Evolutionary conservation across 2,888 invertebrate species (phyloP), one percentile per base, ranked within the genome.

Genomic region (Hemistola chrysoprasaria): DNA sequence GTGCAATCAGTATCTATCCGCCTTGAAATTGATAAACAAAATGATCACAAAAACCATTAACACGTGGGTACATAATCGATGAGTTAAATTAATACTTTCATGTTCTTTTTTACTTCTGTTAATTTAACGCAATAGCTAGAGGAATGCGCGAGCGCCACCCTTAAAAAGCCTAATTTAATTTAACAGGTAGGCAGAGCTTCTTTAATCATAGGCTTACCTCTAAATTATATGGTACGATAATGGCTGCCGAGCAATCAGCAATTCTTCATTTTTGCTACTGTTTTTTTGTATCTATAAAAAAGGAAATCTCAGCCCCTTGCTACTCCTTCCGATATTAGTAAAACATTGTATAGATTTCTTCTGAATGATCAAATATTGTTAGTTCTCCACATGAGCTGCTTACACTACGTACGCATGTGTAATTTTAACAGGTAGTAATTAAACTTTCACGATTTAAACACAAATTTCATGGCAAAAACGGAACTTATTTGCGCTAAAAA

Each of bases 131-230:
- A 69, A 68, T 73, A 71, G 58, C 48, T 51, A 42, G 48, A 40
- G 76, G 77, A 80, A 82, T 80, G 76, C 39, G 48, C 60, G 62
- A 75, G 75, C 78, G 76, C 82, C 78, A 79, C 78, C 78, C 78
- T 80, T 81, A 82, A 86, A 84, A 83, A 79, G 81, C 79, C 83
- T 88, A 88, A 88, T 87, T 87, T 88, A 88, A 88, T 87, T 88
- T 86, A 86, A 87, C 79, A 86, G 87, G 87, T 85, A 86, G 86
- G 87, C 87, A 82, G 82, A 60, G 77, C 71, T 78, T 74, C 74
- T 81, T 82, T 87, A 88, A 88, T 87, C 78, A 88, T 82, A 87
- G 87, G 78, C 71, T 76, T 79, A 78, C 78, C 62, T 67, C 69
- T 77, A 87, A 88, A 88, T 88, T 86, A 87, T 71, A 86, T 65